Conservation (phyloP, 2,113 vertebrate genomes). For the Indicator indicator region DNA sequence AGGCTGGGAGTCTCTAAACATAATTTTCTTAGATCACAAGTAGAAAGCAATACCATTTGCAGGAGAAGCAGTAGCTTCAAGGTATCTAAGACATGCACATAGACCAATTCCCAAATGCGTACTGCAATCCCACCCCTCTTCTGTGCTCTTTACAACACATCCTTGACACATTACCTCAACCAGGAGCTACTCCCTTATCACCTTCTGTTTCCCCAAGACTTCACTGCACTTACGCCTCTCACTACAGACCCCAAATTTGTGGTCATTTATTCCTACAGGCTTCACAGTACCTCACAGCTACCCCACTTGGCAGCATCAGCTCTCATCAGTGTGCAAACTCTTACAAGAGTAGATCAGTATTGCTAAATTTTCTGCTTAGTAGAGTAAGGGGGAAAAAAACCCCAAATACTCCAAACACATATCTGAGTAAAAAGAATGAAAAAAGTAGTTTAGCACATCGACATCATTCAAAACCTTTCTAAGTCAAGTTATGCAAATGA, state of each 20-base stretch:
- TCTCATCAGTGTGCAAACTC: not conserved
- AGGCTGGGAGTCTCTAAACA: not conserved
- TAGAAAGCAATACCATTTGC: not conserved
- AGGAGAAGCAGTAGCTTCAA: not conserved
- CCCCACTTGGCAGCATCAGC: not conserved
- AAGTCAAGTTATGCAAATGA: not conserved
- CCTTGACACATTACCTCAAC: not conserved
- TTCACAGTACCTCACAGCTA: not conserved
- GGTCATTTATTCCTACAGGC: not conserved
- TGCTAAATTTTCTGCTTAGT: not conserved
- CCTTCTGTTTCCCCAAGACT: not conserved
- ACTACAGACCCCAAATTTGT: not conserved
- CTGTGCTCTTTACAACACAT: not conserved
- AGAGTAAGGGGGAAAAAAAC: not conserved
- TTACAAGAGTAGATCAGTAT: not conserved
- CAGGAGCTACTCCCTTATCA: not conserved
- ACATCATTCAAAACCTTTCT: not conserved
- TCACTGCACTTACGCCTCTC: accelerated
- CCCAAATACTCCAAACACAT: not conserved
- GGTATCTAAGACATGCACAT: not conserved
- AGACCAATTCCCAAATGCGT: not conserved
- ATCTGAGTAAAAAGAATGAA: not conserved
- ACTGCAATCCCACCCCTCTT: not conserved
- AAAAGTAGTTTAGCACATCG: not conserved
- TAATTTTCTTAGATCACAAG: not conserved